Evolutionary conservation across 2,113 vertebrate genomes (phyloP), one percentile per base, ranked within the genome.

Genomic region (Syngnathus typhle): DNA sequence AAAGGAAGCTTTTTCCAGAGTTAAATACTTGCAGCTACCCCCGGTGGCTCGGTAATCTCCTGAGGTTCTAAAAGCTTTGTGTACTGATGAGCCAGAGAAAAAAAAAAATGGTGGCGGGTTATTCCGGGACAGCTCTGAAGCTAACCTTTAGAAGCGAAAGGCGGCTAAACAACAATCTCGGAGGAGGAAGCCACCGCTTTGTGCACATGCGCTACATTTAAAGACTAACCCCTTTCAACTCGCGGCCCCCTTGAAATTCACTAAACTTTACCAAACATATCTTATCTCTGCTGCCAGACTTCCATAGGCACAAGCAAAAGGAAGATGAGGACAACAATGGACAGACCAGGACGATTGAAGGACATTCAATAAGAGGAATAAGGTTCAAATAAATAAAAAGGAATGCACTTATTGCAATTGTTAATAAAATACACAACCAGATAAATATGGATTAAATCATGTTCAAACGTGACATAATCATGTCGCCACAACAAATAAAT

Each of bases 21-120:
- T 78, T 82, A 78, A 86, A 83, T 65, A 69, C 71, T 77, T 64
- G 60, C 65, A 68, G 64, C 68, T 55, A 58, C 54, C 73, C 76
- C 73, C 76, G 65, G 72, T 74, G 76, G 55, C 68, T 82, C 73
- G 64, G 71, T 84, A 80, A 83, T 84, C 81, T 71, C 73, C 70
- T 73, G 21, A 68, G 44, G 68, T 47, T 73, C 46, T 60, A 70
- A 62, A 62, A 10, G 65, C 65, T 77, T 68, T 60, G 69, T 74
- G 65, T 69, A 39, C 69, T 52, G 68, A 75, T 63, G 41, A 73
- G 46, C 60, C 59, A 11, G 60, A 47, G 15, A 27, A 47, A 62
- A 39, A 65, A n/a, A 47, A 59, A 69, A 71, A 51, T 64, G 52
- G 68, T 21, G 16, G 67, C 1, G 36, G 71, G 76, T 72, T 73